Conservation (phyloP, 2,888 invertebrate species). For the Morpho achilles region DNA sequence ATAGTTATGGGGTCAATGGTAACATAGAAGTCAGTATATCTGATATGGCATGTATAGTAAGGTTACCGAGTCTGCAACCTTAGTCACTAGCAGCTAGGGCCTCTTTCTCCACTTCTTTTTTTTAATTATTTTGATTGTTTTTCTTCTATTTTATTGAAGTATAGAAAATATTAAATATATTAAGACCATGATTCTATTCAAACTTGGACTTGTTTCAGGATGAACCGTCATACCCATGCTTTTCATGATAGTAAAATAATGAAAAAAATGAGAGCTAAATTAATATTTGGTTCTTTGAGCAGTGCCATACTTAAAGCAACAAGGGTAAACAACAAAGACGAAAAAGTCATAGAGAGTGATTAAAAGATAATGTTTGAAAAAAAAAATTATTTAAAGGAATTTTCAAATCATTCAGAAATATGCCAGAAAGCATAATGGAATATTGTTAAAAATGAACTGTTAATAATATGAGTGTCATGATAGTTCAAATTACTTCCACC, state of each 20-base stretch:
- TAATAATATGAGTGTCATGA: too few relatives aligned
- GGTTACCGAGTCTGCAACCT: too few relatives aligned
- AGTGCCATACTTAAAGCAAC: constrained; percentile 5
- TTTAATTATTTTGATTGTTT: too few relatives aligned
- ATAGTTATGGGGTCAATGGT: too few relatives aligned
- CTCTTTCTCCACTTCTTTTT: too few relatives aligned
- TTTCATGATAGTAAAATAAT: constrained; percentile 45
- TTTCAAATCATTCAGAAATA: background rate
- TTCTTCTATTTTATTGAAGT: background rate
- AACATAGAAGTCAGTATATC: too few relatives aligned
- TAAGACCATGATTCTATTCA: too few relatives aligned
- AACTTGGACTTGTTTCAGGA: constrained; percentile 36
- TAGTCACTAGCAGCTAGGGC: too few relatives aligned
- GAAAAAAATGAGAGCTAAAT: constrained; percentile 31
- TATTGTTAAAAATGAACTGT: too few relatives aligned
- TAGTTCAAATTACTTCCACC: too few relatives aligned
- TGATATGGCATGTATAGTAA: too few relatives aligned
- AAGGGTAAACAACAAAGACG: constrained; percentile 2
- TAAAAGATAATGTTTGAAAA: background rate
- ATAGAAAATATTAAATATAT: background rate
- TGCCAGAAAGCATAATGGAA: too few relatives aligned
- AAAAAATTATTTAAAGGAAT: background rate
- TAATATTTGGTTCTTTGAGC: constrained; percentile 28
- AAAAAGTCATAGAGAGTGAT: constrained; percentile 11
- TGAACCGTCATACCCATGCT: constrained; percentile 39